Conservation (phyloP, 2,797 vertebrate species). For the Danio albolineatus region DNA sequence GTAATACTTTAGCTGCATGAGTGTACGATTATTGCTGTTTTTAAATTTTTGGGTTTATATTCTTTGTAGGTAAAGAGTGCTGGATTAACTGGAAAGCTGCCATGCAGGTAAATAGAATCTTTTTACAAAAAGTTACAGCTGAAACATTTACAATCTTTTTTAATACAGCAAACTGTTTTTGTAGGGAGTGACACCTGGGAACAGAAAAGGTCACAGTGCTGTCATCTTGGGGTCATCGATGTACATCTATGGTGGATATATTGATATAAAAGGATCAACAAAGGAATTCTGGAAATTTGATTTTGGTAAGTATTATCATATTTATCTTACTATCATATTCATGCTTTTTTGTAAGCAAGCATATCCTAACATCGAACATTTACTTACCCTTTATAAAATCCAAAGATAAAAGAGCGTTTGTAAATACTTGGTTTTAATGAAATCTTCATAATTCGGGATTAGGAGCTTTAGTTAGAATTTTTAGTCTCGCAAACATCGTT, state of each 20-base stretch:
- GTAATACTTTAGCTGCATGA: conserved; percentile 4
- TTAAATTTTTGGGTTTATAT: conserved; percentile 29
- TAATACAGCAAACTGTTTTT: conserved; percentile 35
- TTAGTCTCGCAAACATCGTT: too few species aligned
- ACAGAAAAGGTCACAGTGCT: conserved; percentile 88
- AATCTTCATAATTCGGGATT: too few species aligned
- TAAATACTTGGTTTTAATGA: too few species aligned
- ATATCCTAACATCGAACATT: not conserved
- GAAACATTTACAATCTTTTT: not conserved
- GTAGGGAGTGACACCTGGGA: conserved; percentile 76
- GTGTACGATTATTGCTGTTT: not conserved
- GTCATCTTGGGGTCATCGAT: conserved; percentile 80
- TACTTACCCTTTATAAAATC: not conserved
- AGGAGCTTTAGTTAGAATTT: too few species aligned
- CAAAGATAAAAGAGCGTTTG: too few species aligned
- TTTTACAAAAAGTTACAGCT: not conserved
- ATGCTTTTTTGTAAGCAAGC: not conserved
- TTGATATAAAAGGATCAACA: conserved; percentile 85
- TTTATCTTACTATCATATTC: not conserved
- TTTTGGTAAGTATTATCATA: conserved; percentile 76
- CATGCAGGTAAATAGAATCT: conserved; percentile 71
- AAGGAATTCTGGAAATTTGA: conserved; percentile 87
- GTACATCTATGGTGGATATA: conserved; percentile 86
- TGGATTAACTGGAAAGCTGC: conserved; percentile 71
- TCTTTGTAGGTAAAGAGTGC: conserved; percentile 69